Conservation (phyloP, 2,113 vertebrate genomes). For the Periophthalmodon schlosseri region DNA sequence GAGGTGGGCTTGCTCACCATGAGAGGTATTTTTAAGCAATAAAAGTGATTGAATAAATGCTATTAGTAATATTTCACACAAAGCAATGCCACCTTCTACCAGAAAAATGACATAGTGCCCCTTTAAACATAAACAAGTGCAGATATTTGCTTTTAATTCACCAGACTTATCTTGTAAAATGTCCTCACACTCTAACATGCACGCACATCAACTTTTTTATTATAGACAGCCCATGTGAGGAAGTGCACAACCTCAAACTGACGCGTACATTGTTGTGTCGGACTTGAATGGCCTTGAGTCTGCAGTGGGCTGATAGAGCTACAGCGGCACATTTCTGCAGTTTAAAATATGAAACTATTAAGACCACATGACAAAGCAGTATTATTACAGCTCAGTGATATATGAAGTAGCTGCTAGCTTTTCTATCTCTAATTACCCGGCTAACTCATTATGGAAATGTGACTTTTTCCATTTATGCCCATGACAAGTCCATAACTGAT, state of each 20-base stretch:
- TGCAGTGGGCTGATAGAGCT: slow-evolving; percentile 38
- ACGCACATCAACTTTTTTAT: neutral
- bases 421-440: slow-evolving; percentile 21
- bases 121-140: no score
- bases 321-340: slow-evolving; percentile 27
- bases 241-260: slow-evolving; percentile 17
- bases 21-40: no score
- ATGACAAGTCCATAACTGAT: slow-evolving; percentile 9
- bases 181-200: neutral
- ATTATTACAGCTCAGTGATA: slow-evolving; percentile 1
- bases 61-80: no score
- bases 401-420: slow-evolving; percentile 1
- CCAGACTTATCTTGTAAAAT: neutral
- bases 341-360: slow-evolving; percentile 14
- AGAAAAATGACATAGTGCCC: no score
- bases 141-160: neutral
- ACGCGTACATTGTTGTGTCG: slow-evolving; percentile 12
- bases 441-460: slow-evolving; percentile 20
- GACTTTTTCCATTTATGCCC: slow-evolving; percentile 20
- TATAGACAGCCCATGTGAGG: neutral
- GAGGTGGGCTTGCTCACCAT: no score
- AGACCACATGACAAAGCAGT: slow-evolving; percentile 2
- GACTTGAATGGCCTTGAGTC: slow-evolving; percentile 26
- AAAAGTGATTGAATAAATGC: no score
- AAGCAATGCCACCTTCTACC: no score